Base-by-base conservation (phyloP, 53 echinoderm and acorn worm species). In the Pentamera pediparva region DNA sequence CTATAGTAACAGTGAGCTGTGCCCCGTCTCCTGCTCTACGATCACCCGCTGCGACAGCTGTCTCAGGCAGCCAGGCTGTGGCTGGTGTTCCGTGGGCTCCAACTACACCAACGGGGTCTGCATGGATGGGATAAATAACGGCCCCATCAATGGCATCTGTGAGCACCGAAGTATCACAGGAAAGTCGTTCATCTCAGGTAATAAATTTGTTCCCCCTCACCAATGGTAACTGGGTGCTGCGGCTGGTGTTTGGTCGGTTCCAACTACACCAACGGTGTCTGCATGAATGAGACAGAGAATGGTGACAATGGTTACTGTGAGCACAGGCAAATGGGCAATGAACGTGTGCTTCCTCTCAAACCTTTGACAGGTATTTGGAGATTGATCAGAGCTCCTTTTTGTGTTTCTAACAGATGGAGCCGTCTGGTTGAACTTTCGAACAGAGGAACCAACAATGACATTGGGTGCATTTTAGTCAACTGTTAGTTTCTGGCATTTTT, bases 51-150 rank as follows among this genome's bases (percentile, higher is more conserved):
- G 98, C 40, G 61, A 80, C 35, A 79, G 79, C 70, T 92, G 91
- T 75, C 81, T 92, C 0, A 45, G 37, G 41, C 86, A 86, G 52
- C 86, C 91, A 4, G 86, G 86, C 31, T 95, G 95, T 48, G 95
- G 95, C 5, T 98, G 98, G 96, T 98, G 98, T 34, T 79, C 92
- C 0, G 62, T 98, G 3, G 78, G 70, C 24, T 55, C 39, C 28
- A 89, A 98, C 62, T 86, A 86, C n/a, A 74, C 83, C 1, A 40
- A 62, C 40, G 98, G 98, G 9, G 84, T 98, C 33, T 98, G 98
- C 56, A 83, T 98, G 78, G 86, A 86, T 25, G 98, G 98, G 4
- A 89, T 85, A 2, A 52, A 91, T 28, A 64, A 77, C 59, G 70
- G 71, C 11, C 98, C 91, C 6, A 56, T 80, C 0, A 78, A 78